Percentiles rank a stretch among this genome's conserved stretches.
phyloP scores from a whole-genome alignment of 2,888 invertebrate species.

The Chrysina gloriosa region DNA sequence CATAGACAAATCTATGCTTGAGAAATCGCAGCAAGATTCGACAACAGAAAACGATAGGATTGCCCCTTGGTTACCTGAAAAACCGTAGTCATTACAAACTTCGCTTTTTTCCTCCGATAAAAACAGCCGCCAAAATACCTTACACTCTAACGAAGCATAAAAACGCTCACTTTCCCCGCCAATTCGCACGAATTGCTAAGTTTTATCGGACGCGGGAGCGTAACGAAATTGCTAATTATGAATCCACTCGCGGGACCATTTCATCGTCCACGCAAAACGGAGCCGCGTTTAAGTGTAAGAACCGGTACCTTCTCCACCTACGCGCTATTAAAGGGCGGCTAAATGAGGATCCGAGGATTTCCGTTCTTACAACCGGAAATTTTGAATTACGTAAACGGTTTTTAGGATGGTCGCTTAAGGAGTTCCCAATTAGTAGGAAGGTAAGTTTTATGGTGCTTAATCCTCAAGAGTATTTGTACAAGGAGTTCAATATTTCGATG shows the following conservation, averaged over 20 bases:
- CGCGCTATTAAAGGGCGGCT: neutral
- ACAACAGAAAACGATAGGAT: too few species aligned
- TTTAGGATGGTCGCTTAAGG: neutral
- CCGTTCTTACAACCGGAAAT: neutral
- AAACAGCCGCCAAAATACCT: too few species aligned
- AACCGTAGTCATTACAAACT: too few species aligned
- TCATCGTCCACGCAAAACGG: neutral
- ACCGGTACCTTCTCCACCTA: neutral
- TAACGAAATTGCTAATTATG: neutral
- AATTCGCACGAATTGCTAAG: neutral
- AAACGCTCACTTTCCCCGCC: neutral
- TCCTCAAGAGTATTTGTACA: neutral
- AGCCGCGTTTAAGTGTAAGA: neutral
- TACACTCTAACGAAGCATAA: too few species aligned
- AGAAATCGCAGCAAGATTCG: too few species aligned
- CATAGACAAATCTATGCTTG: too few species aligned
- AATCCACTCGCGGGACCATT: neutral
- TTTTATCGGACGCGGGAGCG: neutral
- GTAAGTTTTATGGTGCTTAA: neutral
- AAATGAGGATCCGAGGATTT: neutral
- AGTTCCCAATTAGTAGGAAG: neutral
- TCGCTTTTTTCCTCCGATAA: too few species aligned
- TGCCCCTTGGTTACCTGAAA: too few species aligned
- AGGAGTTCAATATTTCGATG: too few species aligned
- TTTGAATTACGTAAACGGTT: conserved; percentile 2